These are phyloP conservation scores for Cephalotes varians DNA, from an alignment of 2,888 invertebrate genomes.

Conservation along the genomic window DNA sequence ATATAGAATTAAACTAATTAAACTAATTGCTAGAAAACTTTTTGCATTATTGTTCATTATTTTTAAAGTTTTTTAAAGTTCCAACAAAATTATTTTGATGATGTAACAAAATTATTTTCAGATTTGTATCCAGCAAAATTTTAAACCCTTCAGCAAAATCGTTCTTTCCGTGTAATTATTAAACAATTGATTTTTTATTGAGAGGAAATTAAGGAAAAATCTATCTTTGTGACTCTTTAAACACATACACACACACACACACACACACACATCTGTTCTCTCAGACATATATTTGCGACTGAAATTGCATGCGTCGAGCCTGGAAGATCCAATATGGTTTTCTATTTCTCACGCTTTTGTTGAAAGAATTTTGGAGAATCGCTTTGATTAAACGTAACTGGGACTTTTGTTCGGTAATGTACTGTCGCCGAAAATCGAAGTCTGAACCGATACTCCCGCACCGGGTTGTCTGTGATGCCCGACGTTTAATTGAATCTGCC, in stretches of 20 bases:
- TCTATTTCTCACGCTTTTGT: not conserved
- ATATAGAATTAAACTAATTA: too few species aligned
- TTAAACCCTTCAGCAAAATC: too few species aligned
- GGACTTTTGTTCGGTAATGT: slow-evolving; percentile 20
- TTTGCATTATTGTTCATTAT: too few species aligned
- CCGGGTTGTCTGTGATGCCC: slow-evolving; percentile 14
- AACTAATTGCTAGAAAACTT: too few species aligned
- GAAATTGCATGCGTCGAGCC: not conserved
- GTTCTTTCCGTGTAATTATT: too few species aligned
- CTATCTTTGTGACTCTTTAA: not conserved
- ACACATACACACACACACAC: too few species aligned
- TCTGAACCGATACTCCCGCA: slow-evolving; percentile 8
- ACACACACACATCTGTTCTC: too few species aligned
- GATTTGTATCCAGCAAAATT: too few species aligned
- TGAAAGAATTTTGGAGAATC: not conserved
- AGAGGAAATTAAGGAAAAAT: not conserved
- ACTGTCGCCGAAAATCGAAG: slow-evolving; percentile 14
- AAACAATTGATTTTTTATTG: not conserved
- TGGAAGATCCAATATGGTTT: not conserved
- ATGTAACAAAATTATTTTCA: too few species aligned
- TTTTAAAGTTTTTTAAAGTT: too few species aligned
- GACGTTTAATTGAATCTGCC: slow-evolving; percentile 46
- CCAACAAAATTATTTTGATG: too few species aligned
- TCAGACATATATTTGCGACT: not conserved
- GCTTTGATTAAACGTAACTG: not conserved